Evolutionary conservation across 1,140 invertebrate species (phyloP).

Genomic region (Macrotrachela quadricornifera): DNA sequence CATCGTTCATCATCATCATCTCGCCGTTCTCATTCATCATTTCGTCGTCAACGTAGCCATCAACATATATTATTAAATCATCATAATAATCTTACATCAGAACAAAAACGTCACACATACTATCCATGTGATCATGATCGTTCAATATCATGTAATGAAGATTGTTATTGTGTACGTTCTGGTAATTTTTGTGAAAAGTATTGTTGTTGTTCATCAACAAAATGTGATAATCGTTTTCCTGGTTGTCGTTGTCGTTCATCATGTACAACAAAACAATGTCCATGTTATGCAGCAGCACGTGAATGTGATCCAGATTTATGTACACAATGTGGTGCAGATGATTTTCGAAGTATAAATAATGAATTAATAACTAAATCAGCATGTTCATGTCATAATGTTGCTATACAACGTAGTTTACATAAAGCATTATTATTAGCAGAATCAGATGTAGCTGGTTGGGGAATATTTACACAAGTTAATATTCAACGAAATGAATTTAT

Average conservation of each 20-base stretch:
- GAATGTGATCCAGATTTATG: slow-evolving; percentile 99
- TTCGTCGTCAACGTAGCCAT: background rate
- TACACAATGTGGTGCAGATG: slow-evolving; percentile 63
- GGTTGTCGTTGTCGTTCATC: slow-evolving; percentile 92
- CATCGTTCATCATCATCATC: background rate
- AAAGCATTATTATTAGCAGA: slow-evolving; percentile 78
- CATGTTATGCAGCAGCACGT: slow-evolving; percentile 84
- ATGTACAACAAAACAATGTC: slow-evolving; percentile 95
- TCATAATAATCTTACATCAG: background rate
- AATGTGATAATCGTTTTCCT: slow-evolving; percentile 71
- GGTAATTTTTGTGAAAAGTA: slow-evolving; percentile 97
- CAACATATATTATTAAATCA: background rate
- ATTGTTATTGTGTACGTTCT: slow-evolving; percentile 68
- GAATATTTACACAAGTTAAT: slow-evolving; percentile 74
- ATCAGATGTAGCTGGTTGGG: slow-evolving; percentile 95
- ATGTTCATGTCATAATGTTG: slow-evolving; percentile 64
- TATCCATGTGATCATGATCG: slow-evolving; percentile 82
- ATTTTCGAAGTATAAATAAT: background rate
- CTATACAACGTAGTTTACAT: slow-evolving; percentile 64
- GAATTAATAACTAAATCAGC: too few relatives aligned
- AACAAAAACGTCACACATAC: slow-evolving; percentile 31
- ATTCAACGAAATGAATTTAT: slow-evolving; percentile 97
- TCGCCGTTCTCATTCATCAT: background rate
- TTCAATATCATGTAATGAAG: slow-evolving; percentile 61
- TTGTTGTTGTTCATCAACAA: slow-evolving; percentile 53